Percentiles rank a stretch among this genome's conserved stretches.
phyloP scores from a whole-genome alignment of 2,797 vertebrate genomes.

The Astyanax mexicanus region DNA sequence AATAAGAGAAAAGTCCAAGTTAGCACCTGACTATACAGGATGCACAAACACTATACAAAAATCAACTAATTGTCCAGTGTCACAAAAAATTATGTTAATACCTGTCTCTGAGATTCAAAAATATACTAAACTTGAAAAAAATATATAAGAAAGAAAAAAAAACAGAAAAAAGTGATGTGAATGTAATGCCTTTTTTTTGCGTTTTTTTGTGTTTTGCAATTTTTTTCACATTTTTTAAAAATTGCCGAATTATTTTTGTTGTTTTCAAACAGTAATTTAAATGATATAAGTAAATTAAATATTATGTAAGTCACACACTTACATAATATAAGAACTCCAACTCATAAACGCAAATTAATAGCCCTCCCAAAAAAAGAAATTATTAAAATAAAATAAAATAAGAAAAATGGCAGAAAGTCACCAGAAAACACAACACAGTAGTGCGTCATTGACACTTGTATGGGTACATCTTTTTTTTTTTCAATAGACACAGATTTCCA shows the following conservation, averaged over 20 bases:
- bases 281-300: constrained; percentile 82
- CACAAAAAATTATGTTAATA: constrained; percentile 87
- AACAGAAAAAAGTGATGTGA: constrained; percentile 80
- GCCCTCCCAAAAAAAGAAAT: too few relatives aligned
- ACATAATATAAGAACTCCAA: constrained; percentile 60
- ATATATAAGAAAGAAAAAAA: too few relatives aligned
- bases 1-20: constrained; percentile 53
- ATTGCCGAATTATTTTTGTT: too few relatives aligned
- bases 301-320: too few relatives aligned
- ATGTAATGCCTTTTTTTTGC: constrained; percentile 74
- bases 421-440: constrained; percentile 82
- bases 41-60: constrained; percentile 84
- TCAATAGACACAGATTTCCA: too few relatives aligned
- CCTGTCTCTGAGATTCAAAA: constrained; percentile 81
- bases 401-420: constrained; percentile 83
- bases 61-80: constrained; percentile 82
- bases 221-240: too few relatives aligned
- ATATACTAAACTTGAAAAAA: too few relatives aligned
- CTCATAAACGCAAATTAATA: too few relatives aligned
- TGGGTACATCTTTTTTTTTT: too few relatives aligned
- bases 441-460: too few relatives aligned
- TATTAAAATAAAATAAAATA: constrained; percentile 65
- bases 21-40: constrained; percentile 84
- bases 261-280: constrained; percentile 64
- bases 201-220: too few relatives aligned